Percentiles rank a stretch among this genome's conserved stretches.
These are phyloP conservation scores for Brenthis ino DNA, from an alignment of 2,888 invertebrate species.

Conservation along the genomic window DNA sequence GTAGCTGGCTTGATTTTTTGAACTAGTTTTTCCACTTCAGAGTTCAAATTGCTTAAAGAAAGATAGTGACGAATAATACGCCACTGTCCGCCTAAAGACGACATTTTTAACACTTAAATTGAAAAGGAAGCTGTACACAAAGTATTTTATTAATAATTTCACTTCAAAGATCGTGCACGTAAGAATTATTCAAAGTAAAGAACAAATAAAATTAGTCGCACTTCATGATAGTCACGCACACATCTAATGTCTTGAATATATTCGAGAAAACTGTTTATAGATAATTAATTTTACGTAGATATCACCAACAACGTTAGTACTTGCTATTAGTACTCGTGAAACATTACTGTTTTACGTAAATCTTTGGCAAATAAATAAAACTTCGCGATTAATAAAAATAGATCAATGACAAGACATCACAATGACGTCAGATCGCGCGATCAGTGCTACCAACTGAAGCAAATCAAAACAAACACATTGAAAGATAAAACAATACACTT, in stretches of 20 bases:
- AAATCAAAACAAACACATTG: conserved; percentile 54
- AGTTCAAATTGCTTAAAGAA: conserved; percentile 61
- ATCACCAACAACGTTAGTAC: conserved; percentile 33
- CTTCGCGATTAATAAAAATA: conserved; percentile 58
- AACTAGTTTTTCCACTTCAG: conserved; percentile 69
- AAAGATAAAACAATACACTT: conserved; percentile 14
- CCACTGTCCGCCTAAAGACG: conserved; percentile 74
- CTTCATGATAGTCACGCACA: conserved; percentile 40
- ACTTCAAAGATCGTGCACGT: conserved; percentile 18
- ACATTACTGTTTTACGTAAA: conserved; percentile 40
- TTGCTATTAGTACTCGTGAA: conserved; percentile 21
- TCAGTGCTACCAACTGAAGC: conserved; percentile 59
- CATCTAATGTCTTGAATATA: conserved; percentile 26
- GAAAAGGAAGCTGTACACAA: conserved; percentile 4
- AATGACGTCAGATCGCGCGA: conserved; percentile 72
- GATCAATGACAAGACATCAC: conserved; percentile 57
- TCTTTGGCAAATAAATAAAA: conserved; percentile 47
- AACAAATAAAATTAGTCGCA: conserved; percentile 26
- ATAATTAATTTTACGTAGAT: conserved; percentile 36
- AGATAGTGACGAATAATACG: conserved; percentile 69
- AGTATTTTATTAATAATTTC: conserved; percentile 17
- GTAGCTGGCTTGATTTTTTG: conserved; percentile 64
- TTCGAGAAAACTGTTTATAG: conserved; percentile 30
- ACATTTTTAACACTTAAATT: conserved; percentile 51
- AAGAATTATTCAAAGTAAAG: conserved; percentile 9